These are phyloP conservation scores for Heteractis magnifica DNA, from an alignment of 92 coral and sea anemone genomes.

Conservation along the genomic window DNA sequence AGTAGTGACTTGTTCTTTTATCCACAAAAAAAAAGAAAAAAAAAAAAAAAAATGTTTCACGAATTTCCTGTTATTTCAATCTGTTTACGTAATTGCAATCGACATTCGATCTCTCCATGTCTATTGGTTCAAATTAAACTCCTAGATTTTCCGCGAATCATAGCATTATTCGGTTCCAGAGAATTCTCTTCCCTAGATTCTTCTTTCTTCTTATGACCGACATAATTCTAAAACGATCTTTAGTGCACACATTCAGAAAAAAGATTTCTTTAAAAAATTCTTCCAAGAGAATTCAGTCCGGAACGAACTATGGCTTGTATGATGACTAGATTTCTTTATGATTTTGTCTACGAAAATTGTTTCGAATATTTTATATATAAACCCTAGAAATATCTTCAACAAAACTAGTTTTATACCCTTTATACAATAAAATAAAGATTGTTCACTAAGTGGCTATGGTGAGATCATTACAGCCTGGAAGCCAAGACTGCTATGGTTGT, in stretches of 20 bases:
- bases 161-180: not conserved
- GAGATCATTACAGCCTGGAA: not conserved
- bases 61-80: conserved; percentile 12
- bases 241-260: not conserved
- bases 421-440: not conserved
- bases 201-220: not conserved
- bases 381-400: not conserved
- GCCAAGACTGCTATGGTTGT: not conserved
- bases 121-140: not conserved
- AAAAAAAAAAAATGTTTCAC: not conserved
- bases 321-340: not conserved
- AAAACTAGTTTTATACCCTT: not conserved
- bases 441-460: not conserved
- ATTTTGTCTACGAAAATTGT: not conserved
- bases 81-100: conserved; percentile 6
- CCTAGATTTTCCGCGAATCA: not conserved
- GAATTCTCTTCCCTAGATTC: not conserved
- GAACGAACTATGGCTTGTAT: not conserved
- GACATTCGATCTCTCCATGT: not conserved
- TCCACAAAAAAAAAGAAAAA: not conserved
- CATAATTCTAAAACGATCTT: not conserved
- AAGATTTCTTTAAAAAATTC: not conserved
- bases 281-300: not conserved
- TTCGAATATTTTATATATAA: not conserved
- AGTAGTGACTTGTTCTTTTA: conserved; percentile 1